Conservation (phyloP, 2,113 vertebrate species). For the Lepisosteus oculatus region DNA sequence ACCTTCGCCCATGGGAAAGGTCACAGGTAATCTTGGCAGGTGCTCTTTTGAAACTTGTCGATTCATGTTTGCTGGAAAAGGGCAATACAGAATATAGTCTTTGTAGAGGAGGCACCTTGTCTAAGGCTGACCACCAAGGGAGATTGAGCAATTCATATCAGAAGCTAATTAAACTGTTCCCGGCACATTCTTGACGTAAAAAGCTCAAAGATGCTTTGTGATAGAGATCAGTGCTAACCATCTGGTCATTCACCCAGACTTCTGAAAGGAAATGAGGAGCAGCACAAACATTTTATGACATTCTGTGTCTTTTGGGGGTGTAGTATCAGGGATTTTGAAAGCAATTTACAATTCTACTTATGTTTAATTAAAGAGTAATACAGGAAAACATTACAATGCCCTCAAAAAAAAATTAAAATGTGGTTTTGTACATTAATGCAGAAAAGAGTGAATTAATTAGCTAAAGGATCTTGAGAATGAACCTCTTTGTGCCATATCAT, state of each 20-base stretch:
- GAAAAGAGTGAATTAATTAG: too few relatives aligned
- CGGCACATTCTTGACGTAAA: neutral
- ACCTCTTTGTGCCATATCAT: too few relatives aligned
- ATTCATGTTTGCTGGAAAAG: conserved; percentile 28
- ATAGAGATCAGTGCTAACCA: neutral
- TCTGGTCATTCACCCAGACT: neutral
- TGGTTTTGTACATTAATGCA: too few relatives aligned
- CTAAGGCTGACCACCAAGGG: conserved; percentile 53
- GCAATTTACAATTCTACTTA: too few relatives aligned
- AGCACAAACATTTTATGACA: neutral
- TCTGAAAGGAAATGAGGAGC: conserved; percentile 1
- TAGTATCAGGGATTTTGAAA: too few relatives aligned
- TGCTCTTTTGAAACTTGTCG: conserved; percentile 40
- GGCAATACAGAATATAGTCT: conserved; percentile 47
- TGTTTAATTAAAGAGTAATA: too few relatives aligned
- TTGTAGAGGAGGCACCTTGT: conserved; percentile 45
- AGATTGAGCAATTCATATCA: conserved; percentile 19
- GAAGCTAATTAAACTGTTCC: conserved; percentile 12
- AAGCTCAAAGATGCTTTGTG: conserved; percentile 15
- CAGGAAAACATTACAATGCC: too few relatives aligned
- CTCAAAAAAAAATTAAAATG: too few relatives aligned
- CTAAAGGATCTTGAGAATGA: too few relatives aligned
- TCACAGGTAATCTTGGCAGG: conserved; percentile 65
- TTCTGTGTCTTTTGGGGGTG: neutral
- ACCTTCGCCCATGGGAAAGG: conserved; percentile 68